A percentile compares a stretch with the other conserved stretches of the same genome.
Evolutionary conservation across 1,140 invertebrate species (phyloP).

Genomic region (Musca domestica): DNA sequence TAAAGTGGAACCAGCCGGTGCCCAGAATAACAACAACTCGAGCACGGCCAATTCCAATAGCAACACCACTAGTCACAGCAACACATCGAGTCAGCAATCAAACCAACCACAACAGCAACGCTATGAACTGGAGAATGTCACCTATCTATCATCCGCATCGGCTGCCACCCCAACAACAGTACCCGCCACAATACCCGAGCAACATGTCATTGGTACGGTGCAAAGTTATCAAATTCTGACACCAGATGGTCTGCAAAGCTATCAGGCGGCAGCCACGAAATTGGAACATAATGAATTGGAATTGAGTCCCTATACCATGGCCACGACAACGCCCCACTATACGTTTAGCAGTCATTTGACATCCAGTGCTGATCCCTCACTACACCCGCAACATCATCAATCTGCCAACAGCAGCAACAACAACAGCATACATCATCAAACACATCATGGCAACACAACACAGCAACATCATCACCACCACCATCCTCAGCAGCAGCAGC

Average conservation of each 20-base stretch:
- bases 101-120: conserved; percentile 36
- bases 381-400: conserved; percentile 33
- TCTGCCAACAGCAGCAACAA: conserved; percentile 25
- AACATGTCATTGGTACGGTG: conserved; percentile 49
- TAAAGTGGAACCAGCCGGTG: conserved; percentile 8
- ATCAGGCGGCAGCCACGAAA: conserved; percentile 32
- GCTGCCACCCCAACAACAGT: conserved; percentile 30
- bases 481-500: background rate
- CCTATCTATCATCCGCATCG: conserved; percentile 40
- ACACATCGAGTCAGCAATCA: conserved; percentile 5
- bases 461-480: conserved; percentile 27
- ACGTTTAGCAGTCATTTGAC: conserved; percentile 46
- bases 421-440: background rate
- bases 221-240: conserved; percentile 52
- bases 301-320: conserved; percentile 43
- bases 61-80: conserved; percentile 26
- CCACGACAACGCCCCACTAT: conserved; percentile 38
- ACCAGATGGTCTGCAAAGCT: conserved; percentile 48
- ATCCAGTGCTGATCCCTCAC: conserved; percentile 32
- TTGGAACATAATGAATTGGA: conserved; percentile 41
- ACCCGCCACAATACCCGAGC: conserved; percentile 31
- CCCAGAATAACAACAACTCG: background rate
- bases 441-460: conserved; percentile 28
- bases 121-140: conserved; percentile 48
- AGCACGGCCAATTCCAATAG: too few species aligned